Evolutionary conservation across 2,888 invertebrate species (phyloP).

Genomic region (Parnassius apollo): DNA sequence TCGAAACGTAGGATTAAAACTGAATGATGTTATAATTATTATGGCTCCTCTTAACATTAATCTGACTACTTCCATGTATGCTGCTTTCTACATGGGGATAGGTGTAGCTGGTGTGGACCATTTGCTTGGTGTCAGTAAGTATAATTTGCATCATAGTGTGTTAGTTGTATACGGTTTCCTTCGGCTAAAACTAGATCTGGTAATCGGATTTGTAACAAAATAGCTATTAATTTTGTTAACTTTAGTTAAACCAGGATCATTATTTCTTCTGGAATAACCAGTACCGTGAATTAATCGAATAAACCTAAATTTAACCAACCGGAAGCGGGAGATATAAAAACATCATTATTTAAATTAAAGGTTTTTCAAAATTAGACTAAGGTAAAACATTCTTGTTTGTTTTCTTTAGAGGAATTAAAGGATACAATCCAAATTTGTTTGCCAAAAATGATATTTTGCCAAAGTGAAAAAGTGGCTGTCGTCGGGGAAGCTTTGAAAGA

Average conservation of each 20-base stretch:
- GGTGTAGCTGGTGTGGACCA: constrained; percentile 41
- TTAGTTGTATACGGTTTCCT: too few relatives aligned
- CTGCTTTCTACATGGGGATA: constrained; percentile 59
- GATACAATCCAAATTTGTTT: constrained; percentile 19
- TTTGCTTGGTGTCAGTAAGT: constrained; percentile 44
- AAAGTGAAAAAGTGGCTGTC: constrained; percentile 25
- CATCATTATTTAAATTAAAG: too few relatives aligned
- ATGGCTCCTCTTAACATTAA: constrained; percentile 63
- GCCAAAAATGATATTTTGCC: constrained; percentile 33
- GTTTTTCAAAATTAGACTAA: background rate
- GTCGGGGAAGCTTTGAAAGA: constrained; percentile 45
- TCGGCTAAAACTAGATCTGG: too few relatives aligned
- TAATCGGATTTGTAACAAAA: too few relatives aligned
- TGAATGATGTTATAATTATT: constrained; percentile 59
- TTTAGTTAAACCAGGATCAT: too few relatives aligned
- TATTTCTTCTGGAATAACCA: too few relatives aligned
- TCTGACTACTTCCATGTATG: constrained; percentile 58
- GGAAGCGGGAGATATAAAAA: too few relatives aligned
- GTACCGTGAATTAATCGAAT: too few relatives aligned
- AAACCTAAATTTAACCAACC: too few relatives aligned
- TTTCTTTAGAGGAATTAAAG: constrained; percentile 30
- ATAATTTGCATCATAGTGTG: constrained; percentile 1
- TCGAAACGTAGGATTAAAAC: constrained; percentile 46
- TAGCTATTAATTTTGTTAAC: too few relatives aligned
- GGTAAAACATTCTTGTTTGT: background rate